Evolutionary conservation across 2,797 vertebrate genomes (phyloP), one percentile per base, ranked within the genome.

Genomic region (Geotrypetes seraphini): DNA sequence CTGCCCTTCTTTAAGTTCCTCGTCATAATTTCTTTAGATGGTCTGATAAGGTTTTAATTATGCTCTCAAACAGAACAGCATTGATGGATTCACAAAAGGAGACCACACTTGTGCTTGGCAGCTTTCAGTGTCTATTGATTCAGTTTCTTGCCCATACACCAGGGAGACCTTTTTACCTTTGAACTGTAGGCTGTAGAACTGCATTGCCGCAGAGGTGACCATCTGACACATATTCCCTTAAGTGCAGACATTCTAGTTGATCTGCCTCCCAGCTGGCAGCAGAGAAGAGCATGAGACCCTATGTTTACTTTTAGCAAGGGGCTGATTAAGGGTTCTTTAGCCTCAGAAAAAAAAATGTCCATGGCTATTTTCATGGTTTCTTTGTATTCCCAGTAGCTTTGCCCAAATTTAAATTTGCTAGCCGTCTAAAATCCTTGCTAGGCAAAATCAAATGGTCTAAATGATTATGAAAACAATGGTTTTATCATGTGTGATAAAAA

Each of bases 251-350:
- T 53, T 63, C 62, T 60, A 52, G 47, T 51, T 69, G 55, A 46
- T 57, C 55, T 69, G 66, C 28, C 53, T 52, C 63, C 63, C 79
- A 83, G 71, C 73, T 83, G 80, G 71, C 67, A 59, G 54, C 22
- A 64, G 40, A 56, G 19, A 71, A 60, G 53, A 55, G 44, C n/a
- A n/a, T n/a, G n/a, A n/a, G n/a, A n/a, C n/a, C n/a, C n/a, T n/a
- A n/a, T n/a, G 36, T 68, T 71, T 67, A 23, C 32, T 51, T 51
- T n/a, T n/a, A 12, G 55, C 39, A 48, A 2, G 0, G 17, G n/a
- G 17, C 12, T 23, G 16, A 22, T 8, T 29, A 29, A 20, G 12
- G 14, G 12, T 39, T 7, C 36, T 12, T n/a, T 43, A n/a, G 11
- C 5, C 1, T 0, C 10, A 17, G n/a, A 5, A 33, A 14, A 33